A percentile compares a stretch with the other conserved stretches of the same genome.
These are phyloP conservation scores for Pteronura brasiliensis DNA, from an alignment of 2,113 vertebrate genomes.

Conservation along the genomic window DNA sequence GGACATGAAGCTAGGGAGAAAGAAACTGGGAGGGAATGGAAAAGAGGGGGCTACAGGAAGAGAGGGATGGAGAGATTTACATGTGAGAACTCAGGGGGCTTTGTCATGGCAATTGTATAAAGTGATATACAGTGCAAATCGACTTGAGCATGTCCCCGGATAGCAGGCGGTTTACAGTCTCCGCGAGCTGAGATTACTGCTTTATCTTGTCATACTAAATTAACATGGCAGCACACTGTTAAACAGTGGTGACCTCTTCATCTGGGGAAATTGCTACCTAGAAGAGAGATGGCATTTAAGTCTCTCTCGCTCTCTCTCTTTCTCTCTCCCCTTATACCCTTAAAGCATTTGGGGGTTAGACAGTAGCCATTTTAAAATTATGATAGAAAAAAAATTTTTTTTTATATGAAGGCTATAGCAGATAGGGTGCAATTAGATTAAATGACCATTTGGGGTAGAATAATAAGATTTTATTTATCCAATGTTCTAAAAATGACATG, in stretches of 20 bases:
- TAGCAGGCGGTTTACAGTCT: constrained; percentile 87
- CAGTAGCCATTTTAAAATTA: constrained; percentile 66
- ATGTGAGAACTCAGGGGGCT: constrained; percentile 84
- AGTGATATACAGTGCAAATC: constrained; percentile 92
- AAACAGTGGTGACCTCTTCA: constrained; percentile 94
- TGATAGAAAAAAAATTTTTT: constrained; percentile 82
- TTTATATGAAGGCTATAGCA: constrained; percentile 86
- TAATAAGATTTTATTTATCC: constrained; percentile 75
- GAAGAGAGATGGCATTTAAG: constrained; percentile 84
- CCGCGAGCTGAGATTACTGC: constrained; percentile 91
- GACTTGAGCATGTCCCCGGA: constrained; percentile 86
- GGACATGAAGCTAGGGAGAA: constrained; percentile 81
- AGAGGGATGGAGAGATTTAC: constrained; percentile 87
- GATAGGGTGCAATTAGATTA: constrained; percentile 86
- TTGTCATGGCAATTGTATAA: constrained; percentile 92
- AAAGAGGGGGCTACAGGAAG: constrained; percentile 74
- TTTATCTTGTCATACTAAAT: constrained; percentile 99
- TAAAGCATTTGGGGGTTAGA: constrained; percentile 74
- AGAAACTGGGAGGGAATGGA: constrained; percentile 79
- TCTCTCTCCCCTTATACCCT: constrained; percentile 22
- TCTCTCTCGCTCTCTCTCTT: not conserved
- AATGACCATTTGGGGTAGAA: constrained; percentile 77
- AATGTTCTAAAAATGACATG: constrained; percentile 70
- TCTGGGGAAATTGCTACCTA: constrained; percentile 87
- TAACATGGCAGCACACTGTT: constrained; percentile 89